Base-by-base conservation (phyloP, 2,888 invertebrate genomes). In the Fissipunctia ypsillon region DNA sequence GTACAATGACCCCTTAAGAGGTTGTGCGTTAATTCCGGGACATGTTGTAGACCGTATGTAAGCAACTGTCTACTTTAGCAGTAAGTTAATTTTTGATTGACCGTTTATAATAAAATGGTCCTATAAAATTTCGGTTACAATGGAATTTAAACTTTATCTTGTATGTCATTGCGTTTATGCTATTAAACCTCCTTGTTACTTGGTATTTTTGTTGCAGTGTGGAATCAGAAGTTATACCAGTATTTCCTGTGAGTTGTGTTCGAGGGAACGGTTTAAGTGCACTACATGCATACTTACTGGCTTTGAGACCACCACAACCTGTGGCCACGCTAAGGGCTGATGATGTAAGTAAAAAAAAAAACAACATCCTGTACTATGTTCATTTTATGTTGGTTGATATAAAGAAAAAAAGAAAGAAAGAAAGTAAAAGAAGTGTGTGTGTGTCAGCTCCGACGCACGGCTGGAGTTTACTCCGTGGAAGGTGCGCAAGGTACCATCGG, bases 181-280 rank as follows among this genome's bases (percentile, higher is more conserved):
- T 6, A 38, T 9, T 38, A 9, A 38, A 9, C 38, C 38, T 35
- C 35, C 35, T 38, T 9, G 12, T 19, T 14, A 57, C 14, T 0
- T 31, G 14, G 0, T 31, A 0, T 22, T 50, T 38, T 31, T 41
- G 3, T 69, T 75, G 3, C 71, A 84, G 87, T 5, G 69, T 96
- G 97, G 70, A 77, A 35, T 87, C 88, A 1, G 82, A 82, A 10
- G 86, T 93, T 25, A 80, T 87, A 2, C 98, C 99, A 0, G 98
- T 99, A 89, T 98, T 99, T 92, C 98, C 97, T 68, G 98, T 99
- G 61, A 99, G 99, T 38, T 98, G 98, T 90, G 99, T 99, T 0
- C 98, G 97, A 0, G 99, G 99, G 0, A 97, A 97, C 70, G 99
- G 99, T 0, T 95, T 99, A 43, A 97, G 98, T 88, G 96, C 98